These are phyloP conservation scores for Anagyrus pseudococci DNA, from an alignment of 2,888 invertebrate genomes.

Conservation along the genomic window DNA sequence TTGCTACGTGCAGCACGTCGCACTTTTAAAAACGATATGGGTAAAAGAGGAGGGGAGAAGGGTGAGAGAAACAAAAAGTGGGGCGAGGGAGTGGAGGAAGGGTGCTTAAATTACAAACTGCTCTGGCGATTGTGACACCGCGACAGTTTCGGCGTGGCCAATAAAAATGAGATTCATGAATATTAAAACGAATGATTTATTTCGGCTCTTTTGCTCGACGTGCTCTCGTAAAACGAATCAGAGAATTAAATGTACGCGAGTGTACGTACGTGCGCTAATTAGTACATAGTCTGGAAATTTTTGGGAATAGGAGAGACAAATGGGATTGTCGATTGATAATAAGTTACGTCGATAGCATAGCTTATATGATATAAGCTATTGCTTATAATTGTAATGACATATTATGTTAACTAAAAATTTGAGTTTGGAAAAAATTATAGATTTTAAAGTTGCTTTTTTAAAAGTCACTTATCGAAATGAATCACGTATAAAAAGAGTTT, in stretches of 20 bases:
- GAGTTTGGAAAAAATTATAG: too few relatives aligned
- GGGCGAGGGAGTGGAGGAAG: slow-evolving; percentile 17
- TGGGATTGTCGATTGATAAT: too few relatives aligned
- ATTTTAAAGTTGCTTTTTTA: too few relatives aligned
- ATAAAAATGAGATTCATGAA: slow-evolving; percentile 29
- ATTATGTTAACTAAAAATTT: too few relatives aligned
- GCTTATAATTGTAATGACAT: too few relatives aligned
- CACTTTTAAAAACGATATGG: neutral
- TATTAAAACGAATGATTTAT: slow-evolving; percentile 23
- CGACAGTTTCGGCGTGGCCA: slow-evolving; percentile 6
- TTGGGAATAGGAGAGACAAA: too few relatives aligned
- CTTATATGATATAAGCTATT: too few relatives aligned
- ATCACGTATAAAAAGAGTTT: too few relatives aligned
- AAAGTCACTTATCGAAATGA: too few relatives aligned
- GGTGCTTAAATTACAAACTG: slow-evolving; percentile 18
- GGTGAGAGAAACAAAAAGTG: neutral
- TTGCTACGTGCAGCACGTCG: neutral
- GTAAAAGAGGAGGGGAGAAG: neutral
- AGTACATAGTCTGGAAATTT: slow-evolving; percentile 6
- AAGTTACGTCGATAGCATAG: too few relatives aligned
- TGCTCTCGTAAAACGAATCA: slow-evolving; percentile 20
- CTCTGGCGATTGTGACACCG: slow-evolving; percentile 12
- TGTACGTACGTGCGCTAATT: slow-evolving; percentile 12
- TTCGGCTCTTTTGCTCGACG: neutral
- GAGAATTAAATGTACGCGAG: slow-evolving; percentile 15